phyloP scores from a whole-genome alignment of 30 jellyfish, hydroid and myxozoan genomes.

The Turritopsis dohrnii region DNA sequence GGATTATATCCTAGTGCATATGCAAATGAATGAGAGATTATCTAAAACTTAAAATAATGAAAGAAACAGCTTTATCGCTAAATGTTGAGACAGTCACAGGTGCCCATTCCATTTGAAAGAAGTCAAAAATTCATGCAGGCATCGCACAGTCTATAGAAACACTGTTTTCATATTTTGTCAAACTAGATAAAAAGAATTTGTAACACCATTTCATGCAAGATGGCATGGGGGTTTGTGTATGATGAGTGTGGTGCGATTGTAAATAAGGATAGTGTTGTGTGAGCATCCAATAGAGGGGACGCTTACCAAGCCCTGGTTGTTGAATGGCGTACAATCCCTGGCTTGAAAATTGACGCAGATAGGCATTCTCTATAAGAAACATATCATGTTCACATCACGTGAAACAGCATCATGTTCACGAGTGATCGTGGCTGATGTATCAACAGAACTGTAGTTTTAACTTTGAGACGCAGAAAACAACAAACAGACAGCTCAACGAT shows the following conservation, averaged over 20 bases:
- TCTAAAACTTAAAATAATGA: too few species aligned
- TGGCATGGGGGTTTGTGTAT: not conserved
- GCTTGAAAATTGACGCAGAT: slow-evolving; percentile 13
- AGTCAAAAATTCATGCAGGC: too few species aligned
- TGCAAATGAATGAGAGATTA: too few species aligned
- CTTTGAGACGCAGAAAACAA: too few species aligned
- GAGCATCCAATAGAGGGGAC: not conserved
- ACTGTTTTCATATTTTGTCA: not conserved
- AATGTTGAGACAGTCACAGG: too few species aligned
- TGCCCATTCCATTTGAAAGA: too few species aligned
- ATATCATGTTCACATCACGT: not conserved
- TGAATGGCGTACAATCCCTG: slow-evolving; percentile 17
- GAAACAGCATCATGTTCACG: not conserved
- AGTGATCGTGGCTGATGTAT: not conserved
- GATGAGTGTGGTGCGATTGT: not conserved
- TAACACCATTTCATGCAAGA: not conserved
- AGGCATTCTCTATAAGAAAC: slow-evolving; percentile 5
- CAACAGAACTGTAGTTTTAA: not conserved
- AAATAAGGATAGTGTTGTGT: not conserved
- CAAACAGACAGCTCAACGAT: too few species aligned
- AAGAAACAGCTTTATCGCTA: too few species aligned
- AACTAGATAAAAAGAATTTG: not conserved
- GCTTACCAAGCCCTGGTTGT: slow-evolving; percentile 19
- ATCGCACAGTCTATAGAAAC: too few species aligned
- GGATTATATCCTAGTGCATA: too few species aligned